Evolutionary conservation across 1,140 invertebrate genomes (phyloP).

Genomic region (Drosophila arawakana): DNA sequence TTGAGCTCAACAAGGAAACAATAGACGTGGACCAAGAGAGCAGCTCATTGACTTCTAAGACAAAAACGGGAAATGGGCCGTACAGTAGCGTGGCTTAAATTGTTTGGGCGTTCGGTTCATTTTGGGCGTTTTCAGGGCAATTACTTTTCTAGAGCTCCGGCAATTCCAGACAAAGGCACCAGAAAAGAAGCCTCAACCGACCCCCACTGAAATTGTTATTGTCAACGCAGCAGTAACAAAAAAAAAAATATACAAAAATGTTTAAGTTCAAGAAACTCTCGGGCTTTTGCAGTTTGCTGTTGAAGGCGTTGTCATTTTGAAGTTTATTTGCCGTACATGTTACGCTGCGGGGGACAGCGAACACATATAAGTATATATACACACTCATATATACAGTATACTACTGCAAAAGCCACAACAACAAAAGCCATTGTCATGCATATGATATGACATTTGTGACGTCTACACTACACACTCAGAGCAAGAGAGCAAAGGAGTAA

Average conservation of each 20-base stretch:
- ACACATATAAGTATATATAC: slow-evolving; percentile 12
- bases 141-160: slow-evolving; percentile 24
- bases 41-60: slow-evolving; percentile 44
- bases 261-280: slow-evolving; percentile 66
- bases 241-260: slow-evolving; percentile 27
- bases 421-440: slow-evolving; percentile 22
- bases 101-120: slow-evolving; percentile 15
- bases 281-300: slow-evolving; percentile 16
- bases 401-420: slow-evolving; percentile 9
- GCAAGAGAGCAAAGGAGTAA: neutral
- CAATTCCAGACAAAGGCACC: slow-evolving; percentile 17
- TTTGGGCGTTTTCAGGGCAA: slow-evolving; percentile 34
- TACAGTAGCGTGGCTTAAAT: slow-evolving; percentile 22
- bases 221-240: slow-evolving; percentile 25
- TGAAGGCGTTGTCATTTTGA: slow-evolving; percentile 60
- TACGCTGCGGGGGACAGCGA: slow-evolving; percentile 42
- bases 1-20: slow-evolving; percentile 19
- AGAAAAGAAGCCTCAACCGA: slow-evolving; percentile 2
- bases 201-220: slow-evolving; percentile 45
- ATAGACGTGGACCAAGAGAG: slow-evolving; percentile 20
- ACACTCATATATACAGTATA: slow-evolving; percentile 5
- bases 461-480: slow-evolving; percentile 28
- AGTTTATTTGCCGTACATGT: slow-evolving; percentile 67
- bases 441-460: slow-evolving; percentile 23
- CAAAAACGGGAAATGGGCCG: slow-evolving; percentile 34